phyloP scores from a whole-genome alignment of 2,888 invertebrate species.

The Cheiracanthium punctorium region DNA sequence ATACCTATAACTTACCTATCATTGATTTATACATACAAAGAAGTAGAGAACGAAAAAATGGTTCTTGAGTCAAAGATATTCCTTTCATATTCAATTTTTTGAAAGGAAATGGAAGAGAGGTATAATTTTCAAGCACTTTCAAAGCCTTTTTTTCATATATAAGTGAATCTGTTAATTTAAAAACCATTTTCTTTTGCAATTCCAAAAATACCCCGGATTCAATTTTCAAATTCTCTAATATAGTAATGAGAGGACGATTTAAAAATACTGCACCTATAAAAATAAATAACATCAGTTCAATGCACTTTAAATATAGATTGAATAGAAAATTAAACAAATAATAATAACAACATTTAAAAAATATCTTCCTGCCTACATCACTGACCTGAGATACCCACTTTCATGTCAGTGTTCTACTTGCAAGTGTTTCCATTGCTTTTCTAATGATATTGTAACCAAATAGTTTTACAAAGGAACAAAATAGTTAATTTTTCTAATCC shows the following conservation, averaged over 20 bases:
- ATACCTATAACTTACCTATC: constrained; percentile 36
- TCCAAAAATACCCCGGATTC: constrained; percentile 57
- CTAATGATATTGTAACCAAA: no score
- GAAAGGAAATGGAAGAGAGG: constrained; percentile 50
- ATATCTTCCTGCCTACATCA: no score
- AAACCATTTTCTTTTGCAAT: constrained; percentile 50
- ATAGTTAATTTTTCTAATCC: no score
- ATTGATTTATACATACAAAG: constrained; percentile 47
- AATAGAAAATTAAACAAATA: no score
- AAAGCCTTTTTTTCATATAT: constrained; percentile 59
- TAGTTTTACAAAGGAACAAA: no score
- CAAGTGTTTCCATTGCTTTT: no score
- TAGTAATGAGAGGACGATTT: constrained; percentile 72
- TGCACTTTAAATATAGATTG: no score
- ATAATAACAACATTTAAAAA: no score
- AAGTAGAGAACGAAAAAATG: constrained; percentile 68
- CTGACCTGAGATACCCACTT: no score
- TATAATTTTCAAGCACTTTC: constrained; percentile 48
- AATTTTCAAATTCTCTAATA: constrained; percentile 72
- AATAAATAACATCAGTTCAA: no score
- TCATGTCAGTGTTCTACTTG: no score
- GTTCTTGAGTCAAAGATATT: constrained; percentile 64
- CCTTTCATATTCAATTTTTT: constrained; percentile 44
- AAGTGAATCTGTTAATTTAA: constrained; percentile 57
- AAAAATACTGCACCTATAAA: constrained; percentile 70